Conservation (phyloP, 2,113 vertebrate genomes). For the Eretmochelys imbricata region DNA sequence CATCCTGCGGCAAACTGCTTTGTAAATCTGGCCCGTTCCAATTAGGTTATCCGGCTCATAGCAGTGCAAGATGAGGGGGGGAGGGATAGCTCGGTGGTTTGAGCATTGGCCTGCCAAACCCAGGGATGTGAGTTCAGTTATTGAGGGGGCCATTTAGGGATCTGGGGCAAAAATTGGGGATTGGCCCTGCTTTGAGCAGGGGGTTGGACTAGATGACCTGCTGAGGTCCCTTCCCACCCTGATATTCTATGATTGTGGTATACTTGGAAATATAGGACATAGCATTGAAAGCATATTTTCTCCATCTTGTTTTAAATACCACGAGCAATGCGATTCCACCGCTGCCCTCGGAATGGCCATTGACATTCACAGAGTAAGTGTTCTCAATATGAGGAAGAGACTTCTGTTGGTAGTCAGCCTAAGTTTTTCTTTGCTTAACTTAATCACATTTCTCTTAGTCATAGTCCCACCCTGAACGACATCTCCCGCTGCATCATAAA, state of each 20-base stretch:
- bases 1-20: constrained; percentile 47
- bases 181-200: too few relatives aligned
- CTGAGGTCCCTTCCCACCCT: too few relatives aligned
- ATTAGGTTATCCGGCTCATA: constrained; percentile 43
- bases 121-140: too few relatives aligned
- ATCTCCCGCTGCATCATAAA: constrained; percentile 48
- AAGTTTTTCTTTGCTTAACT: constrained; percentile 39
- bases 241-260: not conserved
- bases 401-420: constrained; percentile 33
- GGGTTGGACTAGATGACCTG: too few relatives aligned
- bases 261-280: constrained; percentile 24
- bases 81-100: too few relatives aligned
- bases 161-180: too few relatives aligned
- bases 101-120: too few relatives aligned
- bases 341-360: not conserved
- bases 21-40: constrained; percentile 47
- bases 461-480: constrained; percentile 55
- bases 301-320: not conserved
- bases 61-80: not conserved
- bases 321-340: not conserved
- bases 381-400: not conserved
- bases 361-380: not conserved
- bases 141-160: too few relatives aligned
- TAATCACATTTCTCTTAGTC: constrained; percentile 45
- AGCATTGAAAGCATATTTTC: constrained; percentile 19